phyloP scores from a whole-genome alignment of 2,113 vertebrate species.

The Clarias macrocephalus region DNA sequence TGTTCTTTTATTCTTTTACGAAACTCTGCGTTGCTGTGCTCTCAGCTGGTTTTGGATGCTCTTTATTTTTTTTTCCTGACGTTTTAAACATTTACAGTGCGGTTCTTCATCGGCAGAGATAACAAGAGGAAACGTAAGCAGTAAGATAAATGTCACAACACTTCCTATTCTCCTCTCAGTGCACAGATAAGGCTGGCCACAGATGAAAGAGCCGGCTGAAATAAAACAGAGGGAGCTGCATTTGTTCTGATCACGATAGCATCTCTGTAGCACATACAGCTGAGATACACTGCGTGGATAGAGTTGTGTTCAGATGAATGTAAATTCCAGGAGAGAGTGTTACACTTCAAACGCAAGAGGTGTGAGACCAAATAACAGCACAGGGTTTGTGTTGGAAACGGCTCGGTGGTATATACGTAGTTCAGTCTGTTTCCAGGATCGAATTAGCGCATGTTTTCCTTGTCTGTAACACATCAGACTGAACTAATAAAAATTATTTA shows the following conservation, averaged over 20 bases:
- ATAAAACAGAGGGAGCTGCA: conserved; percentile 59
- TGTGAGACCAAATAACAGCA: conserved; percentile 31
- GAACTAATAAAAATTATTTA: not conserved
- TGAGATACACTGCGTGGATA: conserved; percentile 56
- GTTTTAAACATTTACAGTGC: conserved; percentile 57
- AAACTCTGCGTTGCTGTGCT: not conserved
- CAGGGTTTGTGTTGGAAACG: conserved; percentile 32
- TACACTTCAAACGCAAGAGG: conserved; percentile 48
- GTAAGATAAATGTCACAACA: conserved; percentile 67
- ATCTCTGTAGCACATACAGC: conserved; percentile 62
- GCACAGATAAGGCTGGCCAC: conserved; percentile 63
- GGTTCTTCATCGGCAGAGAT: conserved; percentile 53
- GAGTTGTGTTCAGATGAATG: conserved; percentile 56
- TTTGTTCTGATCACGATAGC: conserved; percentile 69
- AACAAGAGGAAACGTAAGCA: conserved; percentile 53
- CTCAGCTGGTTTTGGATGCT: conserved; percentile 42
- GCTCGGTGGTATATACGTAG: not conserved
- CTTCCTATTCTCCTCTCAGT: conserved; percentile 54
- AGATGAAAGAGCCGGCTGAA: conserved; percentile 71
- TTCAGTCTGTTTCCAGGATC: conserved; percentile 19
- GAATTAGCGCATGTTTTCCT: conserved; percentile 9
- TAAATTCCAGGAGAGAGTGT: conserved; percentile 49
- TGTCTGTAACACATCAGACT: not conserved
- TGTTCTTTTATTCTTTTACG: conserved; percentile 5
- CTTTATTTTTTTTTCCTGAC: conserved; percentile 59